Conservation (phyloP, 2,888 invertebrate species). For the Theristus sp. region DNA sequence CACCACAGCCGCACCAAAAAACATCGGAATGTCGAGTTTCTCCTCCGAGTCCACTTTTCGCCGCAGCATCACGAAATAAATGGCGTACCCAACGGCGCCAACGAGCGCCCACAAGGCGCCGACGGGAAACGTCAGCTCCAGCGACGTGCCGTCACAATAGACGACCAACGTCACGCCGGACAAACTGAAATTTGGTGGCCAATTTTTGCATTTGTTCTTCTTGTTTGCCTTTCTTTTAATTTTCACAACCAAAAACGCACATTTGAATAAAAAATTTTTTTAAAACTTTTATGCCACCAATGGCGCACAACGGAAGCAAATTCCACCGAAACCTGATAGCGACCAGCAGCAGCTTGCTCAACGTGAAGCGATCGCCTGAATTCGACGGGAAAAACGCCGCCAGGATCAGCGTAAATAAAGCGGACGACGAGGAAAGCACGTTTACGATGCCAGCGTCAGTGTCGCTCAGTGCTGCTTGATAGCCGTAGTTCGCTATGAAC, state of each 20-base stretch:
- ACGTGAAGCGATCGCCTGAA: slow-evolving; percentile 58
- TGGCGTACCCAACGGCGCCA: slow-evolving; percentile 71
- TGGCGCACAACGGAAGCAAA: no score
- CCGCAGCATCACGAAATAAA: slow-evolving; percentile 59
- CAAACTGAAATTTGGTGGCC: slow-evolving; percentile 41
- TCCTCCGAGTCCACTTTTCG: slow-evolving; percentile 69
- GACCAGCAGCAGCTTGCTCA: slow-evolving; percentile 35
- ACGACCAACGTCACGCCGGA: slow-evolving; percentile 48
- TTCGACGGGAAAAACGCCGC: slow-evolving; percentile 69
- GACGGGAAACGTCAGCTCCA: slow-evolving; percentile 44
- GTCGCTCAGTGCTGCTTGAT: slow-evolving; percentile 65
- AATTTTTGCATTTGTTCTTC: neutral
- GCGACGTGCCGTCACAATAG: neutral
- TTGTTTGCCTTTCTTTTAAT: neutral
- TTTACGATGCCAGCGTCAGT: slow-evolving; percentile 70
- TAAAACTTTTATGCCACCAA: no score
- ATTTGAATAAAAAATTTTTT: no score
- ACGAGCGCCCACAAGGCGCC: slow-evolving; percentile 62
- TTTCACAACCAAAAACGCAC: slow-evolving; percentile 38
- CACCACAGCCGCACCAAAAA: slow-evolving; percentile 62
- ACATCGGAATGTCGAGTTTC: slow-evolving; percentile 77
- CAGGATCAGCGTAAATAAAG: slow-evolving; percentile 66
- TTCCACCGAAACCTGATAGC: slow-evolving; percentile 32
- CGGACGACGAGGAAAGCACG: slow-evolving; percentile 66
- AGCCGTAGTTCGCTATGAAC: slow-evolving; percentile 80